Evolutionary conservation across 2,888 invertebrate species (phyloP), one percentile per base, ranked within the genome.

Genomic region (Chymomyza procnemis): DNA sequence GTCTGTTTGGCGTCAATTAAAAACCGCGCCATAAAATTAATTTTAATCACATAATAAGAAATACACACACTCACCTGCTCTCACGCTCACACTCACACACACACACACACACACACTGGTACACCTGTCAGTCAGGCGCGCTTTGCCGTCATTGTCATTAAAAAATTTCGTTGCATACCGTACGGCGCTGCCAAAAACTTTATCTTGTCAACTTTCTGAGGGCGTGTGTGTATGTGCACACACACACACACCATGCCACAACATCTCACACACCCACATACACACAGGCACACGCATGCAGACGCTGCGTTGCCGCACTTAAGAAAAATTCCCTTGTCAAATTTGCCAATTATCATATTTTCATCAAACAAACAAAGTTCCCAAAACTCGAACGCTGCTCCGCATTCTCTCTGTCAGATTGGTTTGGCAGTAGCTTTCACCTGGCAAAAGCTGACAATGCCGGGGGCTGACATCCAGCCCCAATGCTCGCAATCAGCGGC

Each of bases 321-420:
- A 81, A 86, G 84, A 85, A 85, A 88, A 89, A 88, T 88, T 89
- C 89, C 88, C 88, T 83, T 88, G 88, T 88, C 90, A 89, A 90
- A 90, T 90, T 90, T 90, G 89, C 89, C 90, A 90, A 90, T 90
- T 89, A 90, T 89, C 90, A 89, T 90, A 89, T 89, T 89, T 89
- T 88, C 88, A 88, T 84, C 87, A 89, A 88, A 85, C 85, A 88
- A 78, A 81, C 86, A 87, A 87, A 86, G 85, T 87, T 86, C 76
- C 71, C 74, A 71, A 84, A 75, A 80, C 56, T 66, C 63, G 72
- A 79, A 75, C 54, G 57, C 21, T 58, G 57, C 21, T 58, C 68
- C 71, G 78, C 73, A 62, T 34, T 67, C 55, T 67, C 55, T 55
- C 22, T 47, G 22, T 1, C 48, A 3, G 64, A 19, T 19, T 50